These are phyloP conservation scores for Phrynocephalus guinanensis DNA, from an alignment of 2,797 vertebrate species.

Conservation along the genomic window DNA sequence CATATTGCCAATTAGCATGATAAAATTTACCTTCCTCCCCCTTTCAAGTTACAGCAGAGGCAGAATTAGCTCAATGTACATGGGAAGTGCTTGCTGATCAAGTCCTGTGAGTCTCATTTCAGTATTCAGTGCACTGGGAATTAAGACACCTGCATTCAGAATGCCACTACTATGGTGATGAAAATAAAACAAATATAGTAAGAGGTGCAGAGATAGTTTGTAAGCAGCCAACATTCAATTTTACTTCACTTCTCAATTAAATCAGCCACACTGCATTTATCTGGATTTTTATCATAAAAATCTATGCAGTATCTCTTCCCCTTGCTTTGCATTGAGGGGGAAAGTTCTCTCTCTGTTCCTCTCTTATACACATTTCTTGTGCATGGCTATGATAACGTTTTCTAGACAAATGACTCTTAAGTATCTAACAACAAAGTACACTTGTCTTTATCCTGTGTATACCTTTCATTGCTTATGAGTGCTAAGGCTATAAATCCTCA, in stretches of 20 bases:
- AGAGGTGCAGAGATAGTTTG: neutral
- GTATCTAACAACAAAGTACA: constrained; percentile 63
- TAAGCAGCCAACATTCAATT: neutral
- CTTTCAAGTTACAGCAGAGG: neutral
- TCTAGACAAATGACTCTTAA: constrained; percentile 43
- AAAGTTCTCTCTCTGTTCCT: constrained; percentile 8
- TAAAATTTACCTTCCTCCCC: neutral
- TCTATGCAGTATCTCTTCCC: constrained; percentile 8
- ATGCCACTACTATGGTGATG: neutral
- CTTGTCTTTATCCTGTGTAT: constrained; percentile 49
- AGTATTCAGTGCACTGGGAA: neutral
- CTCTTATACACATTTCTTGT: constrained; percentile 33
- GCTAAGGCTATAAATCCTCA: constrained; percentile 11
- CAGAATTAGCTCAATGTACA: neutral
- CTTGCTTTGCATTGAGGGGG: constrained; percentile 23
- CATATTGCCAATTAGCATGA: neutral
- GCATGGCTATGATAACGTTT: constrained; percentile 23
- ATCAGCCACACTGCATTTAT: neutral
- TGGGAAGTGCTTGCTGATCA: neutral
- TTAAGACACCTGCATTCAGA: neutral
- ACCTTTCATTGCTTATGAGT: constrained; percentile 55
- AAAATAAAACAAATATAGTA: neutral
- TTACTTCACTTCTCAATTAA: constrained; percentile 1
- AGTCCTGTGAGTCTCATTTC: neutral
- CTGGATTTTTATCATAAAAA: constrained; percentile 32